A percentile compares a stretch with the other conserved stretches of the same genome.
phyloP scores from a whole-genome alignment of 1,140 invertebrate species.

The Drosophila ambigua region DNA sequence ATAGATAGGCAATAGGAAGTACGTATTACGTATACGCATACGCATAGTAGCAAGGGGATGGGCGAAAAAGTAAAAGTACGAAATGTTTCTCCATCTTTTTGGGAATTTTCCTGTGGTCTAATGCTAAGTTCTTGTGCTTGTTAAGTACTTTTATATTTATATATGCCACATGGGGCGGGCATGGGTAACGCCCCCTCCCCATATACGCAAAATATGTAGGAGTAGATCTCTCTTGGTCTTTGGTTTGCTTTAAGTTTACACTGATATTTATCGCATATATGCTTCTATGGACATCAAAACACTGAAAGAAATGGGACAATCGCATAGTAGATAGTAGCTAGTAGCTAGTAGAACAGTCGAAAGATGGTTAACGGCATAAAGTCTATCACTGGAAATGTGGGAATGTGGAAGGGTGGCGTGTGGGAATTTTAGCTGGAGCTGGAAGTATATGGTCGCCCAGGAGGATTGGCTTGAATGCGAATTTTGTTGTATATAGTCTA shows the following conservation, averaged over 20 bases:
- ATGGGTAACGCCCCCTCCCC: not conserved
- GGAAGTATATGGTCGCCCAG: conserved; percentile 40
- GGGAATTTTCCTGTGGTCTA: conserved; percentile 44
- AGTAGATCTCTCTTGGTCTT: conserved; percentile 51
- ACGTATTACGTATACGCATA: too few relatives aligned
- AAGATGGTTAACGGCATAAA: conserved; percentile 3
- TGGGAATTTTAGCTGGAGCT: conserved; percentile 30
- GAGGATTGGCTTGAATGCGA: conserved; percentile 38
- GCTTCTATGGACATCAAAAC: conserved; percentile 50
- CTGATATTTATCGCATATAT: conserved; percentile 50
- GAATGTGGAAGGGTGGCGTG: not conserved
- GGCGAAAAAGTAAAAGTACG: conserved; percentile 14
- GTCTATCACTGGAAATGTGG: not conserved
- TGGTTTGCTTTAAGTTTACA: conserved; percentile 51
- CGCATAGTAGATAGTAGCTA: conserved; percentile 19
- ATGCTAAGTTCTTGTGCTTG: conserved; percentile 41
- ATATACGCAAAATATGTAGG: conserved; percentile 37
- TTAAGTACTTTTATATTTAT: conserved; percentile 18
- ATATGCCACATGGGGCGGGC: conserved; percentile 5
- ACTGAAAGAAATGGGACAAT: conserved; percentile 22
- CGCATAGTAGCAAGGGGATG: conserved; percentile 18
- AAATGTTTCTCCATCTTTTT: conserved; percentile 9
- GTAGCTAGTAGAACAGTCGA: conserved; percentile 27
- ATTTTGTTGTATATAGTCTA: conserved; percentile 39
- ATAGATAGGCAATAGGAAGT: conserved; percentile 32